Percentiles rank a stretch among this genome's conserved stretches.
These are phyloP conservation scores for Drosophila rellima DNA, from an alignment of 2,888 invertebrate genomes.

Conservation along the genomic window DNA sequence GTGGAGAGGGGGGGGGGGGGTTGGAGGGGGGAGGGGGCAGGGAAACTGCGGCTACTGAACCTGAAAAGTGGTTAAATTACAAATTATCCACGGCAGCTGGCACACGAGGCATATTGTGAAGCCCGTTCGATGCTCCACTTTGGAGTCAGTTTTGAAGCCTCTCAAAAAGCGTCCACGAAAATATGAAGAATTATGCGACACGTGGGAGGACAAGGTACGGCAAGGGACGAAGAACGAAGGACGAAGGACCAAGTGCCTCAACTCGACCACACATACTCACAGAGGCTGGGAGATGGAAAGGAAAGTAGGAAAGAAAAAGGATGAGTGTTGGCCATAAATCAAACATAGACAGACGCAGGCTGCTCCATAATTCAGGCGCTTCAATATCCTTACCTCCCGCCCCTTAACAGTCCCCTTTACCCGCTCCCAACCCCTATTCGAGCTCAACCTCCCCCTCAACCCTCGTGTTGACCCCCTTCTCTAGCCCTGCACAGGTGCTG, in stretches of 20 bases:
- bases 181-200: slow-evolving; percentile 80
- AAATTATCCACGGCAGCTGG: slow-evolving; percentile 83
- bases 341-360: slow-evolving; percentile 75
- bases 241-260: slow-evolving; percentile 1
- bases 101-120: slow-evolving; percentile 56
- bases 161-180: slow-evolving; percentile 50
- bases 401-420: background rate
- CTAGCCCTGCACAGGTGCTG: slow-evolving; percentile 74
- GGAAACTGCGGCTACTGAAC: slow-evolving; percentile 83
- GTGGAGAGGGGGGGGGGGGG: background rate
- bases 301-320: background rate
- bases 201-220: slow-evolving; percentile 59
- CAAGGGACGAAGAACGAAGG: background rate
- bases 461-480: background rate
- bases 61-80: slow-evolving; percentile 86
- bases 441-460: too few species aligned
- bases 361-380: slow-evolving; percentile 73
- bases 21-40: slow-evolving; percentile 6
- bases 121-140: slow-evolving; percentile 21
- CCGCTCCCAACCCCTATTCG: slow-evolving; percentile 1
- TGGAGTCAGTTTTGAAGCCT: slow-evolving; percentile 67
- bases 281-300: background rate
- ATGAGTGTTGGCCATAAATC: slow-evolving; percentile 66
- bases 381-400: slow-evolving; percentile 4
- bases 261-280: slow-evolving; percentile 24